These are phyloP conservation scores for Nasonia longicornis DNA, from an alignment of 1,140 invertebrate species.

Conservation along the genomic window DNA sequence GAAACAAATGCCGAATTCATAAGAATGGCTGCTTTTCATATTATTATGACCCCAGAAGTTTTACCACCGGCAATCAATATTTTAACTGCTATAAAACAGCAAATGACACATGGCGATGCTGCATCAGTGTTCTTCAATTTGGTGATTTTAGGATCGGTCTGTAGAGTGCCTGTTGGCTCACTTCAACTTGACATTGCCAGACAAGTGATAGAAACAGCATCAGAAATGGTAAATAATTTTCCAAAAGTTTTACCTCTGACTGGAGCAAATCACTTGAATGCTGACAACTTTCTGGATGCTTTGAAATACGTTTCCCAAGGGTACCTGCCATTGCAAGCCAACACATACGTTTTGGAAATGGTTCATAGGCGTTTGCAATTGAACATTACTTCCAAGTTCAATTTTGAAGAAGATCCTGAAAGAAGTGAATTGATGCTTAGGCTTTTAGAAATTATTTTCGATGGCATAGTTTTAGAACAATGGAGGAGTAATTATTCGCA, in stretches of 20 bases:
- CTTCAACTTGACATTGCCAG: constrained; percentile 52
- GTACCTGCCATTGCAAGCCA: constrained; percentile 61
- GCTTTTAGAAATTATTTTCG: constrained; percentile 62
- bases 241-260: constrained; percentile 51
- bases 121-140: constrained; percentile 64
- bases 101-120: constrained; percentile 56
- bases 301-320: constrained; percentile 56
- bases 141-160: constrained; percentile 63
- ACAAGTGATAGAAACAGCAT: constrained; percentile 61
- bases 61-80: constrained; percentile 58
- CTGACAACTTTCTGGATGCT: constrained; percentile 58
- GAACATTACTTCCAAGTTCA: constrained; percentile 54
- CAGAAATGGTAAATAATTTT: constrained; percentile 58
- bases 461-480: constrained; percentile 51
- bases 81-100: constrained; percentile 57
- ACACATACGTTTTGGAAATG: constrained; percentile 65
- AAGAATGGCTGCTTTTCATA: constrained; percentile 60
- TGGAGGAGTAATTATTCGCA: constrained; percentile 42
- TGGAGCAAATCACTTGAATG: constrained; percentile 60
- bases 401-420: constrained; percentile 59
- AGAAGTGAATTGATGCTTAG: constrained; percentile 59
- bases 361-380: constrained; percentile 62
- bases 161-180: constrained; percentile 59
- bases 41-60: constrained; percentile 59
- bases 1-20: constrained; percentile 57